Percentiles rank a stretch among this genome's conserved stretches.
phyloP scores from a whole-genome alignment of 2,888 invertebrate genomes.

The Petrolisthes cinctipes region DNA sequence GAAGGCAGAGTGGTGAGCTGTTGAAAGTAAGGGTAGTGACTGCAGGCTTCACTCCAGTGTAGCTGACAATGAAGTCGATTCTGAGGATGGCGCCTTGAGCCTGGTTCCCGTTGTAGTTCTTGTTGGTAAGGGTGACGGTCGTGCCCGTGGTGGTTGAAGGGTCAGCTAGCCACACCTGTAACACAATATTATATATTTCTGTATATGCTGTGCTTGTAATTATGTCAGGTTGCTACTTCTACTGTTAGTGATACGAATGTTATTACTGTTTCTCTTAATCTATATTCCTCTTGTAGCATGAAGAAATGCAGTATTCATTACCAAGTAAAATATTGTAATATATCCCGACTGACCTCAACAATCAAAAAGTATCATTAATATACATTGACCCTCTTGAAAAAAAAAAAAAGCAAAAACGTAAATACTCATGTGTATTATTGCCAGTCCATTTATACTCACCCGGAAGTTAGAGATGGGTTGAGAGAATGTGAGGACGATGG shows the following conservation, averaged over 20 bases:
- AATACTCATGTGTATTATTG: too few species aligned
- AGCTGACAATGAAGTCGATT: slow-evolving; percentile 13
- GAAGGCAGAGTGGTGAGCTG: background rate
- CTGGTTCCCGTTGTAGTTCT: slow-evolving; percentile 35
- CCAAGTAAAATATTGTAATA: background rate
- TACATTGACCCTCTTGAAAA: background rate
- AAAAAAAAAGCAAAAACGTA: too few species aligned
- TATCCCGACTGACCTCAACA: background rate
- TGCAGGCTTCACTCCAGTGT: background rate
- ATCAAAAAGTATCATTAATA: background rate
- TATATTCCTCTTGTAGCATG: background rate
- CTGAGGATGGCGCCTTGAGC: slow-evolving; percentile 23
- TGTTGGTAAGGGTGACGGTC: slow-evolving; percentile 41
- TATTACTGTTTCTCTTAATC: too few species aligned
- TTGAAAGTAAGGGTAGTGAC: slow-evolving; percentile 29
- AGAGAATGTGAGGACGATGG: slow-evolving; percentile 23
- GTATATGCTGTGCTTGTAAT: too few species aligned
- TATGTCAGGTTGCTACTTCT: too few species aligned
- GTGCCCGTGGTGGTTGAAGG: slow-evolving; percentile 26
- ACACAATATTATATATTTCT: background rate
- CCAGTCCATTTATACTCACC: background rate
- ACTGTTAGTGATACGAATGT: too few species aligned
- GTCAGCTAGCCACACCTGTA: slow-evolving; percentile 33
- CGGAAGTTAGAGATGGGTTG: background rate
- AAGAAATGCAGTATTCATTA: background rate